Conservation (phyloP, 2,888 invertebrate species). For the Sarcophaga carnaria region DNA sequence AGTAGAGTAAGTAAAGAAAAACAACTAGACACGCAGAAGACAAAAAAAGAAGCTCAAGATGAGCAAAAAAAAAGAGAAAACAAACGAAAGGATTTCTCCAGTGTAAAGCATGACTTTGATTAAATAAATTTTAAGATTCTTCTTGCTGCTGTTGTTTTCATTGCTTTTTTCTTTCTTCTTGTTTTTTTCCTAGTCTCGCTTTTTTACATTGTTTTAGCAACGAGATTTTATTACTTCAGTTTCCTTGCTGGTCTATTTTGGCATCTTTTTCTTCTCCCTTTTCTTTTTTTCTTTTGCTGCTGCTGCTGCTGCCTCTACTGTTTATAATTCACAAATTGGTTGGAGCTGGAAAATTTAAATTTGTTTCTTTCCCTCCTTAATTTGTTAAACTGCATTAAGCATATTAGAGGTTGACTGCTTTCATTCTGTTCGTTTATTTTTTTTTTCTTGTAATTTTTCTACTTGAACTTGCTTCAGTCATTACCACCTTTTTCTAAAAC, state of each 20-base stretch:
- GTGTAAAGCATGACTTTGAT: conserved; percentile 68
- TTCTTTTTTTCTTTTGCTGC: neutral
- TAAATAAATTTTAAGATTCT: conserved; percentile 60
- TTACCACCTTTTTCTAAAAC: neutral
- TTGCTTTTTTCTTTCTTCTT: neutral
- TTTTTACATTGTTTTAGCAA: conserved; percentile 45
- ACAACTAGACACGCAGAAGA: conserved; percentile 14
- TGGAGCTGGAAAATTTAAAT: conserved; percentile 52
- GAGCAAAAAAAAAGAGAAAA: neutral
- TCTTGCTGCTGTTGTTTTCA: conserved; percentile 22
- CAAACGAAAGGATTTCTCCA: conserved; percentile 51
- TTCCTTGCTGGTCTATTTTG: neutral
- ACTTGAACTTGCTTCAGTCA: neutral
- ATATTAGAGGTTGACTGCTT: conserved; percentile 26
- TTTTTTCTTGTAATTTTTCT: too few relatives aligned
- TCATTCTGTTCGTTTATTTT: too few relatives aligned
- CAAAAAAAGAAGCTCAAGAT: neutral
- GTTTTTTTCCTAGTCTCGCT: conserved; percentile 10
- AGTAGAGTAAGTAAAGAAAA: conserved; percentile 11
- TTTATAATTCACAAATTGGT: conserved; percentile 66
- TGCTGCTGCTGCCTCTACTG: conserved; percentile 18
- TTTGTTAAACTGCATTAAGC: conserved; percentile 60
- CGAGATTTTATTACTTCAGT: conserved; percentile 25
- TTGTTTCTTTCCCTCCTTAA: conserved; percentile 34
- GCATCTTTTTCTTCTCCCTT: neutral